Conservation (phyloP, 1,140 invertebrate genomes). For the Platyscapa corneri region DNA sequence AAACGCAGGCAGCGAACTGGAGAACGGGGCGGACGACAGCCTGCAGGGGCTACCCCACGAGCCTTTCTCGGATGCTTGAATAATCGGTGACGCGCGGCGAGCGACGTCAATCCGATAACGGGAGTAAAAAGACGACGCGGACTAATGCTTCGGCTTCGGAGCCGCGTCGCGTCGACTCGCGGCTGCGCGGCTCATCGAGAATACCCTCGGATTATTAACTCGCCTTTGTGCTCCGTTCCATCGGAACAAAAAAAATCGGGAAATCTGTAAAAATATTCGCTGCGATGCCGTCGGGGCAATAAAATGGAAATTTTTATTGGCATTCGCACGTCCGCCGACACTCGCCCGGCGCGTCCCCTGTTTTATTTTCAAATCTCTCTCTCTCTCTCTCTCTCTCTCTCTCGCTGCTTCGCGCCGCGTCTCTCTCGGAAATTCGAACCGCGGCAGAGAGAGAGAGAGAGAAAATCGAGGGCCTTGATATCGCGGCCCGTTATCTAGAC, state of each 20-base stretch:
- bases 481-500: not conserved
- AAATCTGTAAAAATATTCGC: not conserved
- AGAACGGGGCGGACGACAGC: not conserved
- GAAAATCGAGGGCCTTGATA: too few relatives aligned
- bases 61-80: not conserved
- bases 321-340: too few relatives aligned
- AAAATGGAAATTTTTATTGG: conserved; percentile 8
- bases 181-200: not conserved
- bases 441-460: too few relatives aligned
- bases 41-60: not conserved
- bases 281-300: not conserved
- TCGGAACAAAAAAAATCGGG: not conserved
- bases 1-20: not conserved
- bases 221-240: not conserved
- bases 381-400: too few relatives aligned
- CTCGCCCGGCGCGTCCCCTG: too few relatives aligned
- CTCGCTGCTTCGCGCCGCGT: too few relatives aligned
- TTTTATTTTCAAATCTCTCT: too few relatives aligned
- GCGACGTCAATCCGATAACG: not conserved
- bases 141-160: not conserved
- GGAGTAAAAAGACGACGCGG: not conserved
- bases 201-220: not conserved
- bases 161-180: not conserved
- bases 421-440: too few relatives aligned
- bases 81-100: not conserved